Conservation (phyloP, 2,888 invertebrate species). For the Labia minor region DNA sequence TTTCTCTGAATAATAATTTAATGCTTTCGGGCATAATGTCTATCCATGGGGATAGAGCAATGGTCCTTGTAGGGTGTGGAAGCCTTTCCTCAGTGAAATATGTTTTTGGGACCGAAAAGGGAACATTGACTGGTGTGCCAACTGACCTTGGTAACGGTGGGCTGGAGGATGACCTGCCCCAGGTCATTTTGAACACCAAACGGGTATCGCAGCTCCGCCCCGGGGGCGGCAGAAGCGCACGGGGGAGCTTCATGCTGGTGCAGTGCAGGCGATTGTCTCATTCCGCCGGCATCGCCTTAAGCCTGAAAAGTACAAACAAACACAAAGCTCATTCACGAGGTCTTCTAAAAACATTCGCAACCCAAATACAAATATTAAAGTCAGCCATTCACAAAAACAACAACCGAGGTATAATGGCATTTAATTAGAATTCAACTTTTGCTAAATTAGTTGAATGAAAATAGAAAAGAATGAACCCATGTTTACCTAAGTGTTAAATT, state of each 20-base stretch:
- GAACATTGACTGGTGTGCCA: neutral
- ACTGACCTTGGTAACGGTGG: conserved; percentile 26
- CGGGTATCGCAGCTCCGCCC: conserved; percentile 34
- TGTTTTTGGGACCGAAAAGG: neutral
- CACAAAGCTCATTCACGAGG: too few species aligned
- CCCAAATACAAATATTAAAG: too few species aligned
- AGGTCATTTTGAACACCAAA: conserved; percentile 38
- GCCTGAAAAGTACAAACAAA: conserved; percentile 22
- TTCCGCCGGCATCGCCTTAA: conserved; percentile 30
- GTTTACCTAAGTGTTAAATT: too few species aligned
- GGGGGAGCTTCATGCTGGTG: conserved; percentile 17
- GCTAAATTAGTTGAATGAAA: too few species aligned
- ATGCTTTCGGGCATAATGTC: too few species aligned
- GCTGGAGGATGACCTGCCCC: conserved; percentile 34
- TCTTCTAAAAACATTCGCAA: too few species aligned
- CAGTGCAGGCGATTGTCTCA: conserved; percentile 30
- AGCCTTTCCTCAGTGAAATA: neutral
- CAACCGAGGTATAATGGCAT: too few species aligned
- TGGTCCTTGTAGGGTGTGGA: neutral
- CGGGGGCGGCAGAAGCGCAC: conserved; percentile 20
- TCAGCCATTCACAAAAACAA: too few species aligned
- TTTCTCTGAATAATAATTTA: too few species aligned
- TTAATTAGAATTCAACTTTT: too few species aligned
- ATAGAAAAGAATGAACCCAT: too few species aligned
- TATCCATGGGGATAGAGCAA: too few species aligned